Evolutionary conservation across 1,140 invertebrate species (phyloP), one percentile per base, ranked within the genome.

Genomic region (Halesus radiatus): DNA sequence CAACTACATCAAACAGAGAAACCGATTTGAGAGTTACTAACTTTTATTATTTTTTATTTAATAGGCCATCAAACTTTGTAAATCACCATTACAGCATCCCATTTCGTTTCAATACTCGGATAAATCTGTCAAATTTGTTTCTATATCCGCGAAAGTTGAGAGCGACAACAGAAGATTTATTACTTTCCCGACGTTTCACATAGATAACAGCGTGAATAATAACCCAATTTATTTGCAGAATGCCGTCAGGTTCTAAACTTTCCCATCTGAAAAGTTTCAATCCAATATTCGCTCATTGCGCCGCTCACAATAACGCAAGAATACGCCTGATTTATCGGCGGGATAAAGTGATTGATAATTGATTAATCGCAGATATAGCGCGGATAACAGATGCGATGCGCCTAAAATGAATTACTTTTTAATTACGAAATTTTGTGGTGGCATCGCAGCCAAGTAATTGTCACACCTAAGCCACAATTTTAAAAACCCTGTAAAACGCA

Each of bases 171-270:
- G 29, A 74, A 74, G 70, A 74, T 74, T 74, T 74, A 74, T 74
- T 74, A 74, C 70, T 74, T 74, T 54, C 16, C 53, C n/a, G 70
- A 54, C 50, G 26, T 74, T 74, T 74, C 70, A n/a, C 70, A 74
- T 74, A 74, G 70, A 74, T 74, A 74, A 74, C 50, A 52, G 70
- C 70, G 53, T 74, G 70, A 74, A 74, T 74, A 74, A 74, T 74
- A 74, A 74, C 70, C 70, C 70, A 74, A 53, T 74, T 74, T 74
- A 74, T 74, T 74, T 56, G 18, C 22, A 16, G 26, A 52, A 56
- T 74, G 50, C 32, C 32, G 68, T 74, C 70, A 74, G 70, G n/a
- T 74, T 53, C 52, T 10, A 26, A 74, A 74, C 50, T 74, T 74
- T 74, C 29, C 26, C 23, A 29, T 26, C 26, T 53, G n/a, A 74